phyloP scores from a whole-genome alignment of 1,140 invertebrate species.

The Drosophila arizonae region DNA sequence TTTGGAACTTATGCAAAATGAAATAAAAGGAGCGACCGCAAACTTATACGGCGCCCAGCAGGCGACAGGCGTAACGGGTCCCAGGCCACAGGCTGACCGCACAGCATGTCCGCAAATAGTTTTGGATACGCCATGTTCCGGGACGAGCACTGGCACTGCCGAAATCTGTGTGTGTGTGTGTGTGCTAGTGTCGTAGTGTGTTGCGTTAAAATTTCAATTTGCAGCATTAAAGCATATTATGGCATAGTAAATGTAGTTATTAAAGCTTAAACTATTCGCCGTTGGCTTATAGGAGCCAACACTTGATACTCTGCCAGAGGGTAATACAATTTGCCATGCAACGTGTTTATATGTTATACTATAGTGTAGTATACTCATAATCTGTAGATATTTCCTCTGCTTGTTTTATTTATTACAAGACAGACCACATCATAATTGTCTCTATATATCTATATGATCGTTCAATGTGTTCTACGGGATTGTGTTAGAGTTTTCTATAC shows the following conservation, averaged over 20 bases:
- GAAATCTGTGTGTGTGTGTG: conserved; percentile 18
- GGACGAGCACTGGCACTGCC: conserved; percentile 11
- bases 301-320: conserved; percentile 4
- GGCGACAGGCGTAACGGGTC: conserved; percentile 54
- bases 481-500: too few relatives aligned
- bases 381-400: too few relatives aligned
- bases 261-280: conserved; percentile 63
- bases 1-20: conserved; percentile 81
- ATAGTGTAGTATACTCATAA: too few relatives aligned
- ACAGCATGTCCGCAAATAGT: conserved; percentile 75
- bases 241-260: conserved; percentile 71
- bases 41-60: conserved; percentile 62
- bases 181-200: neutral
- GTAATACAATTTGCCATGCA: conserved; percentile 13
- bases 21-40: conserved; percentile 75
- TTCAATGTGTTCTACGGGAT: too few relatives aligned
- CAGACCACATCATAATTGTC: too few relatives aligned
- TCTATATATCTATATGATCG: too few relatives aligned
- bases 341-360: too few relatives aligned
- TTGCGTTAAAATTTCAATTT: conserved; percentile 77
- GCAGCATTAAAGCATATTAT: conserved; percentile 70
- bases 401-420: too few relatives aligned
- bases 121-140: conserved; percentile 58
- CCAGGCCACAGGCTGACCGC: conserved; percentile 63
- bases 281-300: conserved; percentile 16